A percentile compares a stretch with the other conserved stretches of the same genome.
These are phyloP conservation scores for Diachrysia chrysitis DNA, from an alignment of 2,888 invertebrate species.

Conservation along the genomic window DNA sequence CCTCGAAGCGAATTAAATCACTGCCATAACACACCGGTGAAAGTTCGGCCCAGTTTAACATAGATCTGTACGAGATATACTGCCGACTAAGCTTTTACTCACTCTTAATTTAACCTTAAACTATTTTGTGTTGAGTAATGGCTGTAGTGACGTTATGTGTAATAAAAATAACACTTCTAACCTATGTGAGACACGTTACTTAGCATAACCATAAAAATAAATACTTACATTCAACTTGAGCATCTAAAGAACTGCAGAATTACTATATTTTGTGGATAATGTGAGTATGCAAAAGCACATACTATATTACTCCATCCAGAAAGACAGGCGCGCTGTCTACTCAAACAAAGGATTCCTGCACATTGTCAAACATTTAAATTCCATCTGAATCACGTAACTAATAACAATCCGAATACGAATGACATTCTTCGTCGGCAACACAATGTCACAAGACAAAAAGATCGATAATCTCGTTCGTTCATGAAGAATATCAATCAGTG, in stretches of 20 bases:
- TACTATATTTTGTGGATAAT: too few relatives aligned
- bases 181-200: slow-evolving; percentile 9
- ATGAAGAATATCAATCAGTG: slow-evolving; percentile 17
- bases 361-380: not conserved
- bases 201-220: too few relatives aligned
- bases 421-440: not conserved
- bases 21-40: slow-evolving; percentile 54
- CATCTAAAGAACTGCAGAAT: too few relatives aligned
- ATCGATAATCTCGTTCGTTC: not conserved
- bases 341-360: not conserved
- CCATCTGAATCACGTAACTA: not conserved
- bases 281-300: too few relatives aligned
- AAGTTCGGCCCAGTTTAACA: slow-evolving; percentile 51
- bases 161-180: slow-evolving; percentile 20
- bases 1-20: slow-evolving; percentile 50
- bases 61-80: slow-evolving; percentile 30
- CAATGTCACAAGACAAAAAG: not conserved
- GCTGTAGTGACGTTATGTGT: slow-evolving; percentile 22
- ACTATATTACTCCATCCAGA: too few relatives aligned
- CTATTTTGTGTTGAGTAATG: slow-evolving; percentile 35
- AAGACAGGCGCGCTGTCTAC: not conserved
- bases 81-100: slow-evolving; percentile 38
- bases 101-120: slow-evolving; percentile 48
- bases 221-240: too few relatives aligned
- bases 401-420: slow-evolving; percentile 4